phyloP scores from a whole-genome alignment of 2,888 invertebrate species.

The Limenitis camilla region DNA sequence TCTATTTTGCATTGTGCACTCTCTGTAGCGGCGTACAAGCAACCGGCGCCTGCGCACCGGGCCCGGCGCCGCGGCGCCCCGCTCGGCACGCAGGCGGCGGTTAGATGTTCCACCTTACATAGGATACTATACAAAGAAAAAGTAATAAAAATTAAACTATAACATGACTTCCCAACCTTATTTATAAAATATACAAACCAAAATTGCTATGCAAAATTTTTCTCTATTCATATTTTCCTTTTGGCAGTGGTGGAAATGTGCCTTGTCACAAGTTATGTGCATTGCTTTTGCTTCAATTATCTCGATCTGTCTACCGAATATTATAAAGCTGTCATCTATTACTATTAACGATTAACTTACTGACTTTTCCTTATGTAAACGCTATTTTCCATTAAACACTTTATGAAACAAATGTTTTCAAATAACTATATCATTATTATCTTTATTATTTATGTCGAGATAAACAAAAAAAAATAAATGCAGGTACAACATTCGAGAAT shows the following conservation, averaged over 20 bases:
- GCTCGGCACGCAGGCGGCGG: conserved; percentile 36
- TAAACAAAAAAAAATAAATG: conserved; percentile 72
- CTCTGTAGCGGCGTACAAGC: conserved; percentile 54
- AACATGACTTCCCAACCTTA: conserved; percentile 71
- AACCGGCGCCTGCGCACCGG: conserved; percentile 28
- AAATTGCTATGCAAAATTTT: conserved; percentile 50
- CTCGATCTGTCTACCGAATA: conserved; percentile 57
- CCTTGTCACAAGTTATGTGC: conserved; percentile 68
- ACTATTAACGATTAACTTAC: conserved; percentile 61
- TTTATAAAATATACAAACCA: conserved; percentile 65
- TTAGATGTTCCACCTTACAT: conserved; percentile 51
- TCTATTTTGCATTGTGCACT: conserved; percentile 65
- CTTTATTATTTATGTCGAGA: conserved; percentile 71
- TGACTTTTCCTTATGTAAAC: conserved; percentile 66
- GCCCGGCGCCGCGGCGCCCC: conserved; percentile 28
- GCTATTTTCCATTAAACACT: conserved; percentile 39
- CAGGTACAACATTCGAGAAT: conserved; percentile 76
- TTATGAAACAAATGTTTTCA: conserved; percentile 56
- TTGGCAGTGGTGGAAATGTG: conserved; percentile 76
- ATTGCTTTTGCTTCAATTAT: conserved; percentile 42
- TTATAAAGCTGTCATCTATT: conserved; percentile 68
- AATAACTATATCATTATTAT: conserved; percentile 61
- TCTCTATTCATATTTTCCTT: conserved; percentile 50
- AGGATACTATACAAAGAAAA: conserved; percentile 67
- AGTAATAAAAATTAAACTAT: conserved; percentile 67